phyloP scores from a whole-genome alignment of 1,140 invertebrate genomes.

The Augochlora pura region DNA sequence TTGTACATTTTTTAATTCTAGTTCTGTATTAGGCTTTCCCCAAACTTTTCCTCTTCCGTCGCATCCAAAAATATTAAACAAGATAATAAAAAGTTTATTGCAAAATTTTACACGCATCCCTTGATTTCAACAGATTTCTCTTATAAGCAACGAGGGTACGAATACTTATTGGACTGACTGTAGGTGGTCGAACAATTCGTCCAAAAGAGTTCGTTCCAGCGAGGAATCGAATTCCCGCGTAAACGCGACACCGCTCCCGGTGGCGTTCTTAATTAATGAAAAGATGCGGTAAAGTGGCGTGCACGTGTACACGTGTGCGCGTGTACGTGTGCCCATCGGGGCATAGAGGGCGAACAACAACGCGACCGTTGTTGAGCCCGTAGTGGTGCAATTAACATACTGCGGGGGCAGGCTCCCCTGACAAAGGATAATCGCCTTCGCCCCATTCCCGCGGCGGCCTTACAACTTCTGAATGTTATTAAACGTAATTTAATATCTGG shows the following conservation, averaged over 20 bases:
- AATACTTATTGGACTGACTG: no score
- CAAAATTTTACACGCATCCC: no score
- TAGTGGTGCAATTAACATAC: slow-evolving; percentile 59
- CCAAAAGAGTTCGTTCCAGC: no score
- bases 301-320: not conserved
- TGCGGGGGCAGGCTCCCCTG: slow-evolving; percentile 47
- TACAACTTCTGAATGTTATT: slow-evolving; percentile 63
- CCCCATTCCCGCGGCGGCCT: slow-evolving; percentile 36
- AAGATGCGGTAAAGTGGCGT: slow-evolving; percentile 5
- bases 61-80: no score
- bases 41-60: no score
- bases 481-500: slow-evolving; percentile 69
- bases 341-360: not conserved
- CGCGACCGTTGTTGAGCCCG: not conserved
- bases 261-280: slow-evolving; percentile 40
- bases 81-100: no score
- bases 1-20: no score
- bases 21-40: no score
- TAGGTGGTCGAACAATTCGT: no score
- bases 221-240: not conserved
- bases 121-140: no score
- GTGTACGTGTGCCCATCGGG: not conserved
- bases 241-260: not conserved
- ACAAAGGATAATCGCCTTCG: slow-evolving; percentile 50
- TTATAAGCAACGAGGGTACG: no score